Evolutionary conservation across 2,888 invertebrate species (phyloP), one percentile per base, ranked within the genome.

Genomic region (Nomada ferruginata): DNA sequence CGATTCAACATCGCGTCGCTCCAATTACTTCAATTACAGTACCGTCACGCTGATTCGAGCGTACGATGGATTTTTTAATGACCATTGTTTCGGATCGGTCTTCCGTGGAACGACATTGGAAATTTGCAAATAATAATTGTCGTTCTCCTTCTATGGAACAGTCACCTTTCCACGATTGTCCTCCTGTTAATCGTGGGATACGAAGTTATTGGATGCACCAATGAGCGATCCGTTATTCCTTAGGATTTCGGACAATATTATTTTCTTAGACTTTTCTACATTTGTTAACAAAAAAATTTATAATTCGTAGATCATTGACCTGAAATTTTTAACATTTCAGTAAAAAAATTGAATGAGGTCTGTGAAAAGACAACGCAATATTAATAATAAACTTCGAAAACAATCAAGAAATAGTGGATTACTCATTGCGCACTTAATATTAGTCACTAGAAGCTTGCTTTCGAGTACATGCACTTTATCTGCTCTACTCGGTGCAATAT

Each of bases 11-110:
- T 73, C 71, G 59, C 52, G 69, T 52, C 83, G 76, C 68, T 76
- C 69, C 75, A 79, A 82, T 84, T 84, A 82, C 80, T 82, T 76
- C 82, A 79, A 82, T 82, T 82, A 79, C 52, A 71, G 79, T 53
- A 53, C 53, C 76, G 71, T 76, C 69, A 79, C 80, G 80, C 64
- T 68, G 80, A 79, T 79, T 79, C 79, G 75, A 75, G 75, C 55
- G 47, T 55, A 52, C 79, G 70, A 78, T 78, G 72, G 44, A 73
- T 66, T 78, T 78, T 80, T 78, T 66, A 66, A 79, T 66, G 70
- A 52, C 70, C 64, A 64, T 64, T 79, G 77, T 77, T 77, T 79
- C 52, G 42, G 77, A 65, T 60, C 64, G 64, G 47, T 63, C 53
- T 63, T 29, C 44, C 76, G 60, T 68, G 76, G 53, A 78, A 61